A percentile compares a stretch with the other conserved stretches of the same genome.
phyloP scores from a whole-genome alignment of 2,888 invertebrate genomes.

The Tetragonula carbonaria region DNA sequence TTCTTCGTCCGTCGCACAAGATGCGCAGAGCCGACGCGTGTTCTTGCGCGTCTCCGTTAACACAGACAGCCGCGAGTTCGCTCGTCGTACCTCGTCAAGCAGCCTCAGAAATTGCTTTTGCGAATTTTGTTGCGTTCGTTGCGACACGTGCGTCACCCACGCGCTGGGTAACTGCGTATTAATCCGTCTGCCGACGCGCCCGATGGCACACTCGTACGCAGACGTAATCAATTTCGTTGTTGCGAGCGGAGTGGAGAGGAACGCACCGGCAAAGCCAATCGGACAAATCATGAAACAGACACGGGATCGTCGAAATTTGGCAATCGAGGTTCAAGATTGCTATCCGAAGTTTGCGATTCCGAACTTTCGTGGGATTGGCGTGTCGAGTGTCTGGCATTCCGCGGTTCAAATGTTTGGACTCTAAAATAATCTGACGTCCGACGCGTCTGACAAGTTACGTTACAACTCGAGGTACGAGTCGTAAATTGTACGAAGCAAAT shows the following conservation, averaged over 20 bases:
- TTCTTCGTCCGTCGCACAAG: constrained; percentile 57
- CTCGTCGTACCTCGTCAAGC: not conserved
- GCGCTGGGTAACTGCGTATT: constrained; percentile 1
- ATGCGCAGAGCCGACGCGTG: constrained; percentile 19
- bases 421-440: not conserved
- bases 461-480: not conserved
- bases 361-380: not conserved
- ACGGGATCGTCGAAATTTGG: too few relatives aligned
- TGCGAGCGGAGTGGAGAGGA: not conserved
- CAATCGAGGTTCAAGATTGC: too few relatives aligned
- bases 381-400: too few relatives aligned
- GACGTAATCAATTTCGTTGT: not conserved
- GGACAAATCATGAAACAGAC: not conserved
- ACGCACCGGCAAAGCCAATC: not conserved
- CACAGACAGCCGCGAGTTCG: not conserved
- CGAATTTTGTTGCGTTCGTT: constrained; percentile 21
- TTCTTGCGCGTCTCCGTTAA: constrained; percentile 44
- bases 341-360: too few relatives aligned
- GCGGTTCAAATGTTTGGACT: not conserved
- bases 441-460: not conserved
- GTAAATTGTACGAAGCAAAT: not conserved
- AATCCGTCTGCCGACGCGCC: not conserved
- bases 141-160: constrained; percentile 3
- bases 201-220: too few relatives aligned
- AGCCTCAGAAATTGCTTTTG: constrained; percentile 41